Evolutionary conservation across 2,888 invertebrate species (phyloP).

Genomic region (Osmoderma eremita): DNA sequence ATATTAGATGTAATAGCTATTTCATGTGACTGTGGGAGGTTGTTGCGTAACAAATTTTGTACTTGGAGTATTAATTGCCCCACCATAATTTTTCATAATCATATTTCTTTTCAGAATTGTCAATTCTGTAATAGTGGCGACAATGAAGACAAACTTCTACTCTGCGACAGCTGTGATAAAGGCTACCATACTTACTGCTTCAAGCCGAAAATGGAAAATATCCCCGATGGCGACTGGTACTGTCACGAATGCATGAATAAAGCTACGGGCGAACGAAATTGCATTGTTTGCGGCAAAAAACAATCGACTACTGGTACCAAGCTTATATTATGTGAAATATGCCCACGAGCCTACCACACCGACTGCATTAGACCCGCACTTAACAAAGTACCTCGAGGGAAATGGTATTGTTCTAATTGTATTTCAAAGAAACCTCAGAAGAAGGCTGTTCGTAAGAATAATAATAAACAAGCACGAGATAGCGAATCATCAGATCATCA

Average conservation of each 20-base stretch:
- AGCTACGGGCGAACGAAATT: constrained; percentile 91
- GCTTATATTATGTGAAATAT: constrained; percentile 88
- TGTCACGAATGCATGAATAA: constrained; percentile 96
- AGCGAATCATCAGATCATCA: constrained; percentile 69
- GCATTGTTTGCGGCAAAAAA: constrained; percentile 91
- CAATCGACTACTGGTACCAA: constrained; percentile 65
- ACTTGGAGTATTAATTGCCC: constrained; percentile 10
- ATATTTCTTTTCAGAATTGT: constrained; percentile 77
- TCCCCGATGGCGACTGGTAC: constrained; percentile 99
- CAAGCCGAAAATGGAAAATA: constrained; percentile 94
- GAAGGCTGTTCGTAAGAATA: constrained; percentile 68
- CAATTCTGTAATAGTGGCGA: constrained; percentile 97
- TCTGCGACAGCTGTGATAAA: constrained; percentile 98
- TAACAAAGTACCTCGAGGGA: constrained; percentile 71
- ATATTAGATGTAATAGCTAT: too few species aligned
- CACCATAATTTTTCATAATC: background rate
- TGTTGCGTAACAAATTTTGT: constrained; percentile 6
- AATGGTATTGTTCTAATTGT: constrained; percentile 84
- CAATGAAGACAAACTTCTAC: constrained; percentile 91
- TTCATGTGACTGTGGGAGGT: too few species aligned
- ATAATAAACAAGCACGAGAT: constrained; percentile 68
- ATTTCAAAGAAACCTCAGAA: constrained; percentile 81
- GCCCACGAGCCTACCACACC: constrained; percentile 91
- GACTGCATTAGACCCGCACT: constrained; percentile 92
- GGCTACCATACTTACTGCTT: constrained; percentile 99